phyloP scores from a whole-genome alignment of 2,797 vertebrate species.

The Pelobates cultripes region DNA sequence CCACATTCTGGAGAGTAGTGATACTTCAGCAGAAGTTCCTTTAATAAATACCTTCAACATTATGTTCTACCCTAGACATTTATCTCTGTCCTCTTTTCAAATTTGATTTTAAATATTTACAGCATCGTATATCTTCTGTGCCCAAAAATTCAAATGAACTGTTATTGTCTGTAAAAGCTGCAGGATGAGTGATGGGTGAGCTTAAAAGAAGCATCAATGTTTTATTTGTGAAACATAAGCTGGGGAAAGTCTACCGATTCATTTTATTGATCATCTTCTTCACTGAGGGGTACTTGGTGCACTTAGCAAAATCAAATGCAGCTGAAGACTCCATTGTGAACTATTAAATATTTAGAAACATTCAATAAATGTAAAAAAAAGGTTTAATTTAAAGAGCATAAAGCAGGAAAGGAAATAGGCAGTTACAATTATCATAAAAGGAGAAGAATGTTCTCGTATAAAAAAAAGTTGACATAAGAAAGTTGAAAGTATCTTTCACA shows the following conservation, averaged over 20 bases:
- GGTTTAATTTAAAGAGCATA: conserved; percentile 50
- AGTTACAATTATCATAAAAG: conserved; percentile 48
- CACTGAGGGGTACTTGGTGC: conserved; percentile 54
- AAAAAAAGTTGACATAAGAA: conserved; percentile 14
- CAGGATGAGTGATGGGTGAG: conserved; percentile 92
- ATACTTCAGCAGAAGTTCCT: conserved; percentile 56
- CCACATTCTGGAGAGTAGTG: conserved; percentile 65
- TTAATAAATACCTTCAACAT: conserved; percentile 75
- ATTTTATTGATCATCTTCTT: conserved; percentile 65
- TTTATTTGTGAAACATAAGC: conserved; percentile 97
- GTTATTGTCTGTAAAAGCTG: conserved; percentile 94
- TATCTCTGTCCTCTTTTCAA: conserved; percentile 99
- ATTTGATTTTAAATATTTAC: conserved; percentile 99
- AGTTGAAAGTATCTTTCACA: conserved; percentile 4
- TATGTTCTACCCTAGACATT: conserved; percentile 77
- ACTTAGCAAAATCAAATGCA: conserved; percentile 62
- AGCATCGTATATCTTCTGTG: conserved; percentile 95
- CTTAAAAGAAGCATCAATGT: conserved; percentile 98
- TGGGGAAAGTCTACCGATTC: conserved; percentile 70
- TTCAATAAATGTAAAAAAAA: conserved; percentile 55
- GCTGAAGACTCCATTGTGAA: conserved; percentile 47
- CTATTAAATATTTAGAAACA: conserved; percentile 62
- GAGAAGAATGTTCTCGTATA: conserved; percentile 30
- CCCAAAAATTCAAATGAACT: conserved; percentile 97
- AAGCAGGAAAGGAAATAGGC: conserved; percentile 38